These are phyloP conservation scores for Pterois miles DNA, from an alignment of 2,797 vertebrate species.

Conservation along the genomic window DNA sequence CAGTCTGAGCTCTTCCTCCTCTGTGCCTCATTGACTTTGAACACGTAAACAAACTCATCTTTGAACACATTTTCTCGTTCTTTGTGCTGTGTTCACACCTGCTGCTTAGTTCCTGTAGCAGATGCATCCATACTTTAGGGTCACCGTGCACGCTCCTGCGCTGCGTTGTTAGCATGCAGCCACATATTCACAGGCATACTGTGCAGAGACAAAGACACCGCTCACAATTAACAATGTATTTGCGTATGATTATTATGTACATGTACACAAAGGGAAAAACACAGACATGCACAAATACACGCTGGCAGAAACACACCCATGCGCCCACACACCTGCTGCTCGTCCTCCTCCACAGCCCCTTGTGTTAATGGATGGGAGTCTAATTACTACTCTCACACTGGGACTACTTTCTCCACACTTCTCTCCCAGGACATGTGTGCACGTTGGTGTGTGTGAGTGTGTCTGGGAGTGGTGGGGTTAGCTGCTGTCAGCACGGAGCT, in stretches of 20 bases:
- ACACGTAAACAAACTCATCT: constrained; percentile 62
- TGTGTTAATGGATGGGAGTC: constrained; percentile 87
- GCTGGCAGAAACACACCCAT: constrained; percentile 53
- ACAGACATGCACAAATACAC: constrained; percentile 57
- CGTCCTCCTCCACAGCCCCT: constrained; percentile 71
- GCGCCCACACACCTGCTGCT: constrained; percentile 79
- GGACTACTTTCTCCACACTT: constrained; percentile 75
- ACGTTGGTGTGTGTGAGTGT: constrained; percentile 41
- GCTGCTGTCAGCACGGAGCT: constrained; percentile 66
- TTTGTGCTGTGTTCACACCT: constrained; percentile 64
- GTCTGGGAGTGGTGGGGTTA: constrained; percentile 59
- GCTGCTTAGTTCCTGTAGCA: constrained; percentile 63
- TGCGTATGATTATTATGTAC: constrained; percentile 57
- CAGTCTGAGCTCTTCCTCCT: constrained; percentile 48
- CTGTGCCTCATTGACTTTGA: constrained; percentile 59
- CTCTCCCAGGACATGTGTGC: constrained; percentile 76
- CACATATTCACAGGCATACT: constrained; percentile 36
- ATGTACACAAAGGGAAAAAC: constrained; percentile 58
- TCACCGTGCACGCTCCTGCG: constrained; percentile 27
- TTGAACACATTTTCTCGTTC: constrained; percentile 49
- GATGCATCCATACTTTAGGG: constrained; percentile 55
- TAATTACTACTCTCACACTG: constrained; percentile 85
- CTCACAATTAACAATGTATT: constrained; percentile 49
- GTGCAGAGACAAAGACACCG: constrained; percentile 24
- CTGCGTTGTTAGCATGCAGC: constrained; percentile 35